Evolutionary conservation across 2,113 vertebrate genomes (phyloP).

Genomic region (Melospiza georgiana): DNA sequence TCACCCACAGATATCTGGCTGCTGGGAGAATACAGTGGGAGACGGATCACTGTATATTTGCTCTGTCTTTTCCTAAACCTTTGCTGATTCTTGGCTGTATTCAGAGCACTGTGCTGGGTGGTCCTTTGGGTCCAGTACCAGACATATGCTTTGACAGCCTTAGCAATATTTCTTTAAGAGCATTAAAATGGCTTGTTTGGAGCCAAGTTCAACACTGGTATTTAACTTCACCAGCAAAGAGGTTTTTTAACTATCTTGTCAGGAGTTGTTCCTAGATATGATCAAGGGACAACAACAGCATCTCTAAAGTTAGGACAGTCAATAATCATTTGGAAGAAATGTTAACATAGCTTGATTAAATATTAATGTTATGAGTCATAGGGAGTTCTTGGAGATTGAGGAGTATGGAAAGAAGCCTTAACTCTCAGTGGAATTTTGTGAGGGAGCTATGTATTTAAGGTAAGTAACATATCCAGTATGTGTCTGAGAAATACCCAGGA

Average conservation of each 20-base stretch:
- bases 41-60: neutral
- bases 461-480: neutral
- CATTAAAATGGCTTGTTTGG: neutral
- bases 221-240: neutral
- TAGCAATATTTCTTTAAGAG: neutral
- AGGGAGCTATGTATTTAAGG: neutral
- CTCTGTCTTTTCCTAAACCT: neutral
- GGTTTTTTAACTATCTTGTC: neutral
- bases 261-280: neutral
- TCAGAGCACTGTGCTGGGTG: neutral
- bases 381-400: neutral
- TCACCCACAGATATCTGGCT: neutral
- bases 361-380: conserved; percentile 43
- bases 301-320: conserved; percentile 25
- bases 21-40: neutral
- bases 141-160: neutral
- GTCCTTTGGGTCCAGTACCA: neutral
- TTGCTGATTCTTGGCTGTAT: neutral
- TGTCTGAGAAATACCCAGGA: neutral
- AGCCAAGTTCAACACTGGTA: neutral
- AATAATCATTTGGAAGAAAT: conserved; percentile 37
- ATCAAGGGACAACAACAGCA: conserved; percentile 1
- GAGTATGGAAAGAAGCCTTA: neutral
- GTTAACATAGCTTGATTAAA: conserved; percentile 41
- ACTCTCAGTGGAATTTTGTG: neutral